These are phyloP conservation scores for Cryptocephalus primarius DNA, from an alignment of 2,888 invertebrate genomes.

Conservation along the genomic window DNA sequence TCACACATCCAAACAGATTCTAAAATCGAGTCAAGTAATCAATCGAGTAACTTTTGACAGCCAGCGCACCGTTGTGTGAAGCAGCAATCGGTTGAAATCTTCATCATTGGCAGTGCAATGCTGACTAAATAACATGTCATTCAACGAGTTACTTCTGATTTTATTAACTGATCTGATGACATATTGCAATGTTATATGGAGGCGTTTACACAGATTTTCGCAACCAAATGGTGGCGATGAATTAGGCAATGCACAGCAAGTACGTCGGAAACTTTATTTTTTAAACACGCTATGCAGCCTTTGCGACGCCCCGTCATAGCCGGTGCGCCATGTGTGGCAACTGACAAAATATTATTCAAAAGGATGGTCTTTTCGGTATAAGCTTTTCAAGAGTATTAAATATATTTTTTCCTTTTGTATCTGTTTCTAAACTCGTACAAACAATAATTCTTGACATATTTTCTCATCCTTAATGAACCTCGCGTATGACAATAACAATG, in stretches of 20 bases:
- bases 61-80: too few species aligned
- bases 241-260: slow-evolving; percentile 2
- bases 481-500: slow-evolving; percentile 27
- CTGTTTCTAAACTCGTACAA: slow-evolving; percentile 24
- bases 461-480: slow-evolving; percentile 36
- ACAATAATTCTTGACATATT: slow-evolving; percentile 27
- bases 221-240: slow-evolving; percentile 3
- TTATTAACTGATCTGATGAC: background rate
- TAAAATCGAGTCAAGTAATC: too few species aligned
- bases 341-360: slow-evolving; percentile 2
- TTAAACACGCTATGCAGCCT: slow-evolving; percentile 2
- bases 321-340: slow-evolving; percentile 2
- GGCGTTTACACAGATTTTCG: slow-evolving; percentile 2
- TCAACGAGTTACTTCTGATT: slow-evolving; percentile 4
- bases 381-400: slow-evolving; percentile 13
- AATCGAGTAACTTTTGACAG: too few species aligned
- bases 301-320: slow-evolving; percentile 2
- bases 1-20: too few species aligned
- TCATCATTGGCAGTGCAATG: too few species aligned
- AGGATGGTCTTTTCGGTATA: too few species aligned
- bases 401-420: slow-evolving; percentile 29
- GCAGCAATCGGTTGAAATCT: slow-evolving; percentile 14
- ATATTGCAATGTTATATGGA: background rate
- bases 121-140: too few species aligned
- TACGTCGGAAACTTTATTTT: slow-evolving; percentile 1